These are phyloP conservation scores for Neelides sp. DNA, from an alignment of 1,140 invertebrate species.

Conservation along the genomic window DNA sequence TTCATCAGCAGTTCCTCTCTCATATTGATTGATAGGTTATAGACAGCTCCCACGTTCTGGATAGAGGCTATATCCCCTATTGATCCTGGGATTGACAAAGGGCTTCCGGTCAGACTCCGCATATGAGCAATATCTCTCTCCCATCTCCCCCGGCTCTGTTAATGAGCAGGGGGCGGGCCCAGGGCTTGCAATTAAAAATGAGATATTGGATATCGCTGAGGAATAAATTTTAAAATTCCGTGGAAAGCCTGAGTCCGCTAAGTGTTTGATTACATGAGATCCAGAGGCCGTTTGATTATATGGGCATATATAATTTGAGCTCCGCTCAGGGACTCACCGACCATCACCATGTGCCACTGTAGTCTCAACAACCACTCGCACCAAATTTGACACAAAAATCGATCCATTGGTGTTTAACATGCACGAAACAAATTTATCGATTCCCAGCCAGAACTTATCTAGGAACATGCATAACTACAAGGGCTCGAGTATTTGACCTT, in stretches of 20 bases:
- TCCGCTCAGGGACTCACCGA: background rate
- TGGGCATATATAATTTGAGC: background rate
- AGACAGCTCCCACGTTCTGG: no score
- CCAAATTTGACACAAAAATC: conserved; percentile 22
- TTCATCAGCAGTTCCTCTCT: no score
- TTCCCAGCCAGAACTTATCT: conserved; percentile 18
- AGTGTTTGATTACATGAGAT: conserved; percentile 17
- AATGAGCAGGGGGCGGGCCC: background rate
- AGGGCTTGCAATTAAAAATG: conserved; percentile 9
- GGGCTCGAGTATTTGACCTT: background rate
- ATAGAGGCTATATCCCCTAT: no score
- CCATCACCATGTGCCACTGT: background rate
- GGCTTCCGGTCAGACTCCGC: no score
- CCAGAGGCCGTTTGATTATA: background rate
- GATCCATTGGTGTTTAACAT: conserved; percentile 26
- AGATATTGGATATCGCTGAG: conserved; percentile 16
- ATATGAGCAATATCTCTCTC: no score
- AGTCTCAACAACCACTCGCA: conserved; percentile 17
- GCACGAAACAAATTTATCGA: conserved; percentile 28
- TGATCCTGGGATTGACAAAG: no score
- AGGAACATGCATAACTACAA: conserved; percentile 6
- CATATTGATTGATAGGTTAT: no score
- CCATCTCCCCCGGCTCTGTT: no score
- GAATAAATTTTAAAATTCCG: conserved; percentile 16
- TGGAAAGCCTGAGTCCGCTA: conserved; percentile 1